phyloP scores from a whole-genome alignment of 2,888 invertebrate genomes.

The Gisinianus flammeolus region DNA sequence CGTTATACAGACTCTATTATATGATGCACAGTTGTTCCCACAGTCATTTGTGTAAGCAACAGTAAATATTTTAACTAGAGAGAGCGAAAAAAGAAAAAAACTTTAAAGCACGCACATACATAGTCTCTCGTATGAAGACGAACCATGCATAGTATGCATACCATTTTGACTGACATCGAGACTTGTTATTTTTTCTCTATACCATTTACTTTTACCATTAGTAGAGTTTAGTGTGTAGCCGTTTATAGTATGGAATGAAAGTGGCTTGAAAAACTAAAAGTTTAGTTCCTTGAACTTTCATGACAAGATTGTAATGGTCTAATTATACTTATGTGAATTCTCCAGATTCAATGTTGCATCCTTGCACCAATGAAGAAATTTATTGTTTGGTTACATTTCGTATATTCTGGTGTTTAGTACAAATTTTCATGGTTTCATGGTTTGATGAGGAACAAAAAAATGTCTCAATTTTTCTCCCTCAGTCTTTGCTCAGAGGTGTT shows the following conservation, averaged over 20 bases:
- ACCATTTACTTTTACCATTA: background rate
- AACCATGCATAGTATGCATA: slow-evolving; percentile 6
- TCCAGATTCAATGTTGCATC: slow-evolving; percentile 9
- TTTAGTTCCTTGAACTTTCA: slow-evolving; percentile 22
- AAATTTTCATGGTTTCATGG: background rate
- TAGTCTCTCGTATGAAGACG: background rate
- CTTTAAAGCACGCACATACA: background rate
- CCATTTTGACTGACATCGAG: slow-evolving; percentile 12
- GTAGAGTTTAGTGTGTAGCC: background rate
- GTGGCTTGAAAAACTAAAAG: background rate
- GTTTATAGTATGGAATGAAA: background rate
- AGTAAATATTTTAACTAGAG: background rate
- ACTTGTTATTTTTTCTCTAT: slow-evolving; percentile 3
- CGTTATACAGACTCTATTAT: background rate
- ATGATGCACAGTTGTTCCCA: background rate
- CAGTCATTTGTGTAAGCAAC: background rate
- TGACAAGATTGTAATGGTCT: slow-evolving; percentile 16
- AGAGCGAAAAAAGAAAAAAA: background rate
- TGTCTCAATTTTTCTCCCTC: too few species aligned
- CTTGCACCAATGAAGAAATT: background rate
- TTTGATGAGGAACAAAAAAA: too few species aligned
- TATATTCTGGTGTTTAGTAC: too few species aligned
- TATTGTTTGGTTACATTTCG: too few species aligned
- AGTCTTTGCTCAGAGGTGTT: too few species aligned
- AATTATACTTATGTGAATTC: slow-evolving; percentile 13